phyloP scores from a whole-genome alignment of 2,113 vertebrate genomes.

The Psittacus erithacus region DNA sequence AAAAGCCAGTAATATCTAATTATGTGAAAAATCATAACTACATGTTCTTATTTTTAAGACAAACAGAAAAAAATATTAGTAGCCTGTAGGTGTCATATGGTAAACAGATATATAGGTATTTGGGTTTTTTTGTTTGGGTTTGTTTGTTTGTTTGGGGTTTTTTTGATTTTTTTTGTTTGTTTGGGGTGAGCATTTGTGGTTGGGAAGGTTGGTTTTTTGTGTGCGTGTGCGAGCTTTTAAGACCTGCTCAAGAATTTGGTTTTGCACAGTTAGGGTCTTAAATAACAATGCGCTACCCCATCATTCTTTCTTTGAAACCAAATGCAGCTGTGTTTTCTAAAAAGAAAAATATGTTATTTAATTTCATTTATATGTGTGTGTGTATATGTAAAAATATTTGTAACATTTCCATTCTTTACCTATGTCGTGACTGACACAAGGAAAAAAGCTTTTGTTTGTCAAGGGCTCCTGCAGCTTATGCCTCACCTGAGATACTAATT shows the following conservation, averaged over 20 bases:
- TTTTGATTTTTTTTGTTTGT: not conserved
- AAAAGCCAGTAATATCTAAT: not conserved
- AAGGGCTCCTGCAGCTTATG: not conserved
- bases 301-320: not conserved
- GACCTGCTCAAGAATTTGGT: not conserved
- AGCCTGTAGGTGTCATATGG: not conserved
- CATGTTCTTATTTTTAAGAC: not conserved
- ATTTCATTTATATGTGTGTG: not conserved
- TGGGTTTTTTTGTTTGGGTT: rapidly evolving
- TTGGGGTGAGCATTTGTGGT: not conserved
- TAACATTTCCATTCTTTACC: not conserved
- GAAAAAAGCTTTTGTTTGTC: not conserved
- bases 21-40: not conserved
- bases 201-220: not conserved
- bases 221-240: not conserved
- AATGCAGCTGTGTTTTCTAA: not conserved
- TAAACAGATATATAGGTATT: not conserved
- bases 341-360: not conserved
- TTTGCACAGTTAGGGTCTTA: not conserved
- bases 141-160: rapidly evolving
- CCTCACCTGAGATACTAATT: slow-evolving; percentile 5
- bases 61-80: not conserved
- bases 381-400: not conserved
- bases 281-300: not conserved
- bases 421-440: not conserved